Evolutionary conservation across 2,888 invertebrate genomes (phyloP).

Genomic region (Mesorhabditis belari): DNA sequence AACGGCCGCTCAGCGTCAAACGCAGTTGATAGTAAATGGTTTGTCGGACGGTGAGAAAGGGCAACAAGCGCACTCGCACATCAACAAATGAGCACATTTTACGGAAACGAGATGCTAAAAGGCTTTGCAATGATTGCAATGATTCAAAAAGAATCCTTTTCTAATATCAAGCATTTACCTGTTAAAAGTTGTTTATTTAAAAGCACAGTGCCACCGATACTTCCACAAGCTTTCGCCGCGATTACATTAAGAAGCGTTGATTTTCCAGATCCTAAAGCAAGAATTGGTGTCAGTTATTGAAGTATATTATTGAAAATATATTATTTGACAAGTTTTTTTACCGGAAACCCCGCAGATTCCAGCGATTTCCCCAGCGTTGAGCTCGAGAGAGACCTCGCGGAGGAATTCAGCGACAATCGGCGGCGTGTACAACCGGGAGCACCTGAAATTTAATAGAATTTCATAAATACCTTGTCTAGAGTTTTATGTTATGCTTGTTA

Average conservation of each 20-base stretch:
- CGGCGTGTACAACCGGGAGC: slow-evolving; percentile 40
- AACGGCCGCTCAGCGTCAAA: slow-evolving; percentile 17
- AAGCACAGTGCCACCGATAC: slow-evolving; percentile 78
- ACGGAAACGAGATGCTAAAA: slow-evolving; percentile 32
- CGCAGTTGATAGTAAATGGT: slow-evolving; percentile 31
- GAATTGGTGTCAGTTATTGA: too few relatives aligned
- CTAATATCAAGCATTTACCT: slow-evolving; percentile 60
- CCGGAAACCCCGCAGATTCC: slow-evolving; percentile 88
- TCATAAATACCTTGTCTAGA: too few relatives aligned
- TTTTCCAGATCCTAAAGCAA: slow-evolving; percentile 82
- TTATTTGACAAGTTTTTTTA: slow-evolving; percentile 38
- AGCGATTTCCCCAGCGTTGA: slow-evolving; percentile 84
- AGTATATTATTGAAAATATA: too few relatives aligned
- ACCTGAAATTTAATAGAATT: slow-evolving; percentile 10
- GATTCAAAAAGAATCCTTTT: slow-evolving; percentile 62
- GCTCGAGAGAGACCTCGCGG: slow-evolving; percentile 82
- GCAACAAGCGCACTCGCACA: slow-evolving; percentile 19
- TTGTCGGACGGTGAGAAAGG: slow-evolving; percentile 20
- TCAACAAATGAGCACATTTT: slow-evolving; percentile 31
- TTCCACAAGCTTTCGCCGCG: slow-evolving; percentile 65
- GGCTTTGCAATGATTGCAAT: neutral
- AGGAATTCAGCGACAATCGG: slow-evolving; percentile 62
- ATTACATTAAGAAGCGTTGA: slow-evolving; percentile 87
- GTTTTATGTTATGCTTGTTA: too few relatives aligned
- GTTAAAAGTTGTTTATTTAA: slow-evolving; percentile 80